A percentile compares a stretch with the other conserved stretches of the same genome.
phyloP scores from a whole-genome alignment of 2,113 vertebrate genomes.

The Myotis yumanensis region DNA sequence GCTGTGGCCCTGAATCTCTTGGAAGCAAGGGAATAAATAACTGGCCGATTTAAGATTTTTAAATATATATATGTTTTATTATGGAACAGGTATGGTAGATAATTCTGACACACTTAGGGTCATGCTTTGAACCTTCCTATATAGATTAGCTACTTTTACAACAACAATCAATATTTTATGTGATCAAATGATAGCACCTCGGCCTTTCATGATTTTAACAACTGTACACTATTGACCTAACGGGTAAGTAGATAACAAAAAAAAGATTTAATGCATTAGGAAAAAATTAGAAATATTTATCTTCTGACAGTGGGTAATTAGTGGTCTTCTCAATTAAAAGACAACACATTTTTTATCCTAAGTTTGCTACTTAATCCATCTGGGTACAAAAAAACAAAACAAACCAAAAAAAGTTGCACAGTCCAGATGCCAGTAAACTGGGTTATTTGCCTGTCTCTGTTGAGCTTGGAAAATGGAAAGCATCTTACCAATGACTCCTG shows the following conservation, averaged over 20 bases:
- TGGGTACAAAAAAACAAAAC: background rate
- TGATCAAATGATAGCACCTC: background rate
- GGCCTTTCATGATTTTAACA: constrained; percentile 1
- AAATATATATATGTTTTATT: background rate
- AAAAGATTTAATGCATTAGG: constrained; percentile 24
- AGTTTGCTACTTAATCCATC: background rate
- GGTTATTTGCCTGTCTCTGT: background rate
- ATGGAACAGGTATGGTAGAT: background rate
- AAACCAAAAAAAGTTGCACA: background rate
- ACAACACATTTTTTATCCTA: background rate
- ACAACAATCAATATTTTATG: background rate
- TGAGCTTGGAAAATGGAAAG: background rate
- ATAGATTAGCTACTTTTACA: background rate
- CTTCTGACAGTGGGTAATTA: background rate
- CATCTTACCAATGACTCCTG: background rate
- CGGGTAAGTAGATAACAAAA: background rate
- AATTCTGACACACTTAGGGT: background rate
- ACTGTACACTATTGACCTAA: background rate
- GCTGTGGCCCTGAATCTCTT: background rate
- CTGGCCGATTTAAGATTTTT: background rate
- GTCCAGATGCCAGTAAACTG: background rate
- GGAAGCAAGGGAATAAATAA: background rate
- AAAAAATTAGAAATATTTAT: constrained; percentile 8
- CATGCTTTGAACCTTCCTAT: background rate
- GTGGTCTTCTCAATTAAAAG: background rate